These are phyloP conservation scores for Pelochelys cantorii DNA, from an alignment of 2,797 vertebrate genomes.

Conservation along the genomic window DNA sequence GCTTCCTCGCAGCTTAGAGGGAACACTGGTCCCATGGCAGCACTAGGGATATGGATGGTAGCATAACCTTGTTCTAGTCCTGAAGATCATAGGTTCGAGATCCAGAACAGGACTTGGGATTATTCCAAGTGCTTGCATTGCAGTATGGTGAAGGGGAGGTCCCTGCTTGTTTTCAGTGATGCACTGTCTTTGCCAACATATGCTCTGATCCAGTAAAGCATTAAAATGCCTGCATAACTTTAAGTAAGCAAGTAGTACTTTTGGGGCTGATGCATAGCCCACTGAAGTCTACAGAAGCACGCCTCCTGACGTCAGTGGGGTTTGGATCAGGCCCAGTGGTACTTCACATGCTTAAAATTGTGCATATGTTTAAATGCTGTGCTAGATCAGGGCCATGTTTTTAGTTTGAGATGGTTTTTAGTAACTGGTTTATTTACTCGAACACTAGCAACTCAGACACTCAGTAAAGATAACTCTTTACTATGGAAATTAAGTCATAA, in stretches of 20 bases:
- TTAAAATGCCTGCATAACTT: neutral
- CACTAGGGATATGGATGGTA: neutral
- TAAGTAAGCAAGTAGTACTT: accelerated
- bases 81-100: neutral
- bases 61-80: neutral
- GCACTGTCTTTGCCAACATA: conserved; percentile 26
- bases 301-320: neutral
- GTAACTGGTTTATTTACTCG: neutral
- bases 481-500: neutral
- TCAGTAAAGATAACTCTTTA: neutral
- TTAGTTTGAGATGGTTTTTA: neutral
- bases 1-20: too few relatives aligned
- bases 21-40: neutral
- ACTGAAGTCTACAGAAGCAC: neutral
- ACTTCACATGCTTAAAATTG: neutral
- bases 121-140: conserved; percentile 12
- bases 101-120: conserved; percentile 3
- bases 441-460: neutral
- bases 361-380: neutral
- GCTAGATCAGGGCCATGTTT: neutral
- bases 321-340: neutral
- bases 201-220: neutral
- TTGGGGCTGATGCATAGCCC: neutral
- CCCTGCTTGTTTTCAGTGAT: conserved; percentile 14
- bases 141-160: neutral